Percentiles rank a stretch among this genome's conserved stretches.
These are phyloP conservation scores for Podilymbus podiceps DNA, from an alignment of 2,113 vertebrate species.

Conservation along the genomic window DNA sequence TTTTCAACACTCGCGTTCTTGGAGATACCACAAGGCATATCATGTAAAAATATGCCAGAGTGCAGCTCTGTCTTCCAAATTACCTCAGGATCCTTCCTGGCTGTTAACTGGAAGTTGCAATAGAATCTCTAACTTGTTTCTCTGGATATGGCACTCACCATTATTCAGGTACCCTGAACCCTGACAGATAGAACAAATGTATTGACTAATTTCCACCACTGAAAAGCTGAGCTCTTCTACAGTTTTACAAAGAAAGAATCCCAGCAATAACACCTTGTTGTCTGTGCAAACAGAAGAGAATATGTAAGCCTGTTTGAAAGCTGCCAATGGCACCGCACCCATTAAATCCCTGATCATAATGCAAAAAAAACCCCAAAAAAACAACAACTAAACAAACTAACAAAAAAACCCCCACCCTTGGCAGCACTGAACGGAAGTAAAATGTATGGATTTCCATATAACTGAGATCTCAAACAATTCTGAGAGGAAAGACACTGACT, in stretches of 20 bases:
- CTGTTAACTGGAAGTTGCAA: background rate
- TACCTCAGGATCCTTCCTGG: background rate
- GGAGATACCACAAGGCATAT: background rate
- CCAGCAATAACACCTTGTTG: background rate
- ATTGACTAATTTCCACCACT: background rate
- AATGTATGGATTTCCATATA: background rate
- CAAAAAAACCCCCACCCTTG: background rate
- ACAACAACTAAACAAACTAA: background rate
- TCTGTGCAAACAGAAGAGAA: background rate
- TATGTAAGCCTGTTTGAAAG: background rate
- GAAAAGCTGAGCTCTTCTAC: background rate
- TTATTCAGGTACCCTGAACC: background rate
- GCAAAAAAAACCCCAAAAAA: background rate
- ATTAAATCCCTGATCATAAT: background rate
- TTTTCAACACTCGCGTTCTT: background rate
- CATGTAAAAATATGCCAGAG: background rate
- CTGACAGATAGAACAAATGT: background rate
- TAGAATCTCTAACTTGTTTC: background rate
- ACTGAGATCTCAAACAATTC: background rate
- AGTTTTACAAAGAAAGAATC: background rate
- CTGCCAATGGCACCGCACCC: background rate
- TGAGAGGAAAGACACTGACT: background rate
- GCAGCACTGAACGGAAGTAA: background rate
- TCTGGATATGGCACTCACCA: background rate
- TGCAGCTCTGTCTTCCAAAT: background rate